Evolutionary conservation across 1,140 invertebrate genomes (phyloP), one percentile per base, ranked within the genome.

Genomic region (Drosophila athabasca): DNA sequence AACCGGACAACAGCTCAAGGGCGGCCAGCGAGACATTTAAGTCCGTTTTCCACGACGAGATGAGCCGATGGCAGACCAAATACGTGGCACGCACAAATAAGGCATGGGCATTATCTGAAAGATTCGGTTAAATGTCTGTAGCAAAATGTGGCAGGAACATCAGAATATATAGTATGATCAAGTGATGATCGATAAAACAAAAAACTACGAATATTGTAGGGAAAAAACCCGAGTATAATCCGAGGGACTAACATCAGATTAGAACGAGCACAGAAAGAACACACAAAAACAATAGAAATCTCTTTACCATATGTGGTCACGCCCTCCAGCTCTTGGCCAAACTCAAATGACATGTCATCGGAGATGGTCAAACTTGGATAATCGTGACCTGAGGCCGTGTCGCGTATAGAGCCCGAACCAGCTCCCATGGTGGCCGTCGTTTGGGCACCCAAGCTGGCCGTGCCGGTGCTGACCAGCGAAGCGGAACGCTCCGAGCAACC

Each of bases 21-120:
- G 98, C 98, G 5, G 98, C 97, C 44, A 99, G 92, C 0, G 98
- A 98, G 11, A 98, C 96, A 91, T 98, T 98, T n/a, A 99, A 92
- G 92, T 99, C 98, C 1, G 95, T 95, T 92, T 98, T 98, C 98
- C 98, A 99, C 0, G 97, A 97, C 0, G 97, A 97, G 84, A 98
- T 98, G 26, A 99, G 93, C 43, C 97, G 95, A 91, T 98, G 97
- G 90, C 97, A 99, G 7, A 99, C 97, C 69, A 98, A 93, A 88
- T 98, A 98, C 0, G 97, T 98, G 2, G 97, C 96, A 64, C 96
- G 94, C 0, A 98, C 96, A 90, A 98, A 98, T 60, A 99, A 90
- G 11, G 96, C 96, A 60, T 92, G 91, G 17, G 91, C 91, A 67
- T 90, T 92, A 57, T 92, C 91, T 92, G 52, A 0, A 81, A 74